phyloP scores from a whole-genome alignment of 2,888 invertebrate genomes.

The Orchestes rusci region DNA sequence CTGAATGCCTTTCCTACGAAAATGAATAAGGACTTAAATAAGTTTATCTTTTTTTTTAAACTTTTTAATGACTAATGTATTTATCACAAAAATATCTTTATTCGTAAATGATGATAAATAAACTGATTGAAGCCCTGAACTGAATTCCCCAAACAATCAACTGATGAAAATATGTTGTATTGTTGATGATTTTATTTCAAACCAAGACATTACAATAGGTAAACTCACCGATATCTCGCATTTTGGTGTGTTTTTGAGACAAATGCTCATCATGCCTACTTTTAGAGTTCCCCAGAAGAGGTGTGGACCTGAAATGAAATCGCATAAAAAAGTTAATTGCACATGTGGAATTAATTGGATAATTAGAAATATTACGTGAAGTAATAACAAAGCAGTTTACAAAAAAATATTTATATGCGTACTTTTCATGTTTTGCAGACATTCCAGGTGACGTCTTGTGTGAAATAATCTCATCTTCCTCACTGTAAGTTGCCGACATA shows the following conservation, averaged over 20 bases:
- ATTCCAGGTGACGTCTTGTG: conserved; percentile 30
- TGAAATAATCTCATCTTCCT: conserved; percentile 35
- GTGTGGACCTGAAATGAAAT: conserved; percentile 9
- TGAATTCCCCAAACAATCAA: too few species aligned
- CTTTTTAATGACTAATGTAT: too few species aligned
- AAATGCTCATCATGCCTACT: conserved; percentile 17
- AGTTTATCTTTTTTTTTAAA: too few species aligned
- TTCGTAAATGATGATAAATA: too few species aligned
- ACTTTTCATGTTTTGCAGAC: conserved; percentile 31
- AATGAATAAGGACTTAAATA: not conserved
- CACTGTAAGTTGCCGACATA: conserved; percentile 42
- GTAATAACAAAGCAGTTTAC: not conserved
- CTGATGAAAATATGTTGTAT: too few species aligned
- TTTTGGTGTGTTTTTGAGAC: conserved; percentile 19
- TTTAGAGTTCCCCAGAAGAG: conserved; percentile 20
- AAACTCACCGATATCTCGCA: conserved; percentile 20
- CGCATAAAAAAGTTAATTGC: too few species aligned
- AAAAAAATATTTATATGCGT: not conserved
- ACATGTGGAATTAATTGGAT: too few species aligned
- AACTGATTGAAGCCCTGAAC: too few species aligned
- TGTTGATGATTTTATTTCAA: too few species aligned
- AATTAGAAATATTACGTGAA: too few species aligned
- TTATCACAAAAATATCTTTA: too few species aligned
- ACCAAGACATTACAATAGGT: conserved; percentile 1
- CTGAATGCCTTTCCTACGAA: conserved; percentile 53